A percentile compares a stretch with the other conserved stretches of the same genome.
Conservation (phyloP, 2,113 vertebrate genomes). For the Eudyptes chrysolophus region DNA sequence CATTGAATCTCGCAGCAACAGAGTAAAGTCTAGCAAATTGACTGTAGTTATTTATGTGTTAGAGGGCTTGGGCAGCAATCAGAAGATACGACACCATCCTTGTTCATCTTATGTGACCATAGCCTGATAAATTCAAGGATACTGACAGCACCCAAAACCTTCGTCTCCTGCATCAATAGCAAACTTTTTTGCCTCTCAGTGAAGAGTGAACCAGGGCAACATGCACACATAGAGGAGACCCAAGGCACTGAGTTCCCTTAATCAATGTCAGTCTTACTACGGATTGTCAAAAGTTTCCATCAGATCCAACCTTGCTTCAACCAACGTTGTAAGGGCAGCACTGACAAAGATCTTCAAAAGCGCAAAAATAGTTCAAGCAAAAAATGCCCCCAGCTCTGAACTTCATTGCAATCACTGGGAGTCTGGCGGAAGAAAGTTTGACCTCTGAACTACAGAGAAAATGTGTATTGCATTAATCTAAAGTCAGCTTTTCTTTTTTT, state of each 20-base stretch:
- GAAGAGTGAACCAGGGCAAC: background rate
- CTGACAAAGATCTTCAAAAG: background rate
- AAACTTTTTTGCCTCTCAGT: background rate
- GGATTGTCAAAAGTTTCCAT: background rate
- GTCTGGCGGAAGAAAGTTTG: background rate
- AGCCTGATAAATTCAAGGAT: background rate
- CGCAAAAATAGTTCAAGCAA: background rate
- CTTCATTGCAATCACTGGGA: background rate
- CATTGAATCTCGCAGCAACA: background rate
- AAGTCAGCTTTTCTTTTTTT: background rate
- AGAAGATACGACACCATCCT: background rate
- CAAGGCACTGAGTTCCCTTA: background rate
- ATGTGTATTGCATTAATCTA: background rate
- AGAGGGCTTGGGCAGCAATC: background rate
- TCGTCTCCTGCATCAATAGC: background rate
- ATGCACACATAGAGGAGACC: fast-evolving
- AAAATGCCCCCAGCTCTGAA: background rate
- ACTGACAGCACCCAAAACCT: background rate
- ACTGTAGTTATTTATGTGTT: background rate
- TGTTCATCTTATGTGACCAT: background rate
- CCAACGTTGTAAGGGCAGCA: fast-evolving
- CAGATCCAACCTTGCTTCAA: background rate
- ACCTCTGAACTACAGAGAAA: background rate
- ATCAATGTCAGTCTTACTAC: background rate
- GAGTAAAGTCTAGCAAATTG: background rate